Conservation (phyloP, 2,888 invertebrate genomes). For the Caenorhabditis auriculariae region DNA sequence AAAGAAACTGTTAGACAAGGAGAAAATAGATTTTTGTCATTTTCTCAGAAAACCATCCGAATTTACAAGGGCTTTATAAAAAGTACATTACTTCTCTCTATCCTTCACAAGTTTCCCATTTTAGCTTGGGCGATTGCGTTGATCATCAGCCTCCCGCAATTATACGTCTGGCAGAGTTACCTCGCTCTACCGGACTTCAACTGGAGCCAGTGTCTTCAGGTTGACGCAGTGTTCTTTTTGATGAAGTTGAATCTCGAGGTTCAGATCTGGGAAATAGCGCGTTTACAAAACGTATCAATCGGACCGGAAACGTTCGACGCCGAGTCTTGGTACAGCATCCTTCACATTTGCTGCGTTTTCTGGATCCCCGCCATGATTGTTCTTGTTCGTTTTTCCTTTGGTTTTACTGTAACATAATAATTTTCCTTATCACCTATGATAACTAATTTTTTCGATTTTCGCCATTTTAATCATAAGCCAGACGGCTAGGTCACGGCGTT, state of each 20-base stretch:
- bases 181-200: slow-evolving; percentile 52
- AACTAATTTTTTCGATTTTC: slow-evolving; percentile 1
- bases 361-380: slow-evolving; percentile 58
- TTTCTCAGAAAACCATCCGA: too few relatives aligned
- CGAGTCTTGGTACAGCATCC: slow-evolving; percentile 51
- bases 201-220: slow-evolving; percentile 59
- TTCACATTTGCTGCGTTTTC: slow-evolving; percentile 56
- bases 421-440: background rate
- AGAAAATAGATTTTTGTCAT: too few relatives aligned
- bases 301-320: slow-evolving; percentile 23
- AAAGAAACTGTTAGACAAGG: too few relatives aligned
- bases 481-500: too few relatives aligned
- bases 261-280: slow-evolving; percentile 58
- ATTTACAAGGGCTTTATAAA: too few relatives aligned
- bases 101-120: too few relatives aligned
- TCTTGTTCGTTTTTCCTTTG: slow-evolving; percentile 32
- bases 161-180: slow-evolving; percentile 56
- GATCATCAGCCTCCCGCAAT: slow-evolving; percentile 51
- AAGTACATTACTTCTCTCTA: too few relatives aligned
- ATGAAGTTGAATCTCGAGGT: slow-evolving; percentile 2
- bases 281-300: slow-evolving; percentile 22
- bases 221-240: slow-evolving; percentile 4
- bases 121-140: slow-evolving; percentile 54
- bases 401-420: background rate
- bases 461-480: too few relatives aligned